Evolutionary conservation across 2,888 invertebrate species (phyloP), one percentile per base, ranked within the genome.

Genomic region (Caenorhabditis becei): DNA sequence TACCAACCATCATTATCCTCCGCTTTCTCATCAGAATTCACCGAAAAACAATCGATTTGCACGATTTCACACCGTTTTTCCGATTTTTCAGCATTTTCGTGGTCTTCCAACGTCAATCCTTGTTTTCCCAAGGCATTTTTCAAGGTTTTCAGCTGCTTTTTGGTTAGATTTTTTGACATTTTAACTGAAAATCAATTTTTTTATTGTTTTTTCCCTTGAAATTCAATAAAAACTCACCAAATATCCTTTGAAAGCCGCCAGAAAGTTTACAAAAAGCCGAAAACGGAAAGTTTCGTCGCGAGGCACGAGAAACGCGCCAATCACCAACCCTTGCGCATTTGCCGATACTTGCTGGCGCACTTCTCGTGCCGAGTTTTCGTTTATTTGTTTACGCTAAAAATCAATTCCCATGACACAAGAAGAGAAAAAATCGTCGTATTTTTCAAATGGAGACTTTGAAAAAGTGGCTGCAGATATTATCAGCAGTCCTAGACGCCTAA

Each of bases 381-480:
- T 47, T 63, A 20, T 51, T 51, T 51, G 20, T 65, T 51, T 28
- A 16, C 37, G 32, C 26, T 41, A 18, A 47, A 49, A 63, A 63
- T 63, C 49, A 18, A 63, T 63, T 35, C 51, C 65, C 65, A 74
- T 74, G 80, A 77, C 63, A 74, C 49, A 65, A 65, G 65, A 74
- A 37, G 82, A 75, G 41, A 83, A 80, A 51, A 86, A 82, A 78
- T 83, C 83, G 7, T 79, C 85, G 28, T 84, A 83, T 65, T 87
- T 87, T 70, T 83, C 86, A 10, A 87, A 87, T 77, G 81, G 83
- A 10, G 87, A 87, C 20, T 87, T 87, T 71, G 83, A 86, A 71
- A 80, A 83, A 49, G 83, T 86, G 4, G 83, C 86, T 7, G 81
- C 82, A 10, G 83, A 85, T 37, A 87, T 87, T 58, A 87, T 87